phyloP scores from a whole-genome alignment of 2,888 invertebrate genomes.

The Epinotia ramella region DNA sequence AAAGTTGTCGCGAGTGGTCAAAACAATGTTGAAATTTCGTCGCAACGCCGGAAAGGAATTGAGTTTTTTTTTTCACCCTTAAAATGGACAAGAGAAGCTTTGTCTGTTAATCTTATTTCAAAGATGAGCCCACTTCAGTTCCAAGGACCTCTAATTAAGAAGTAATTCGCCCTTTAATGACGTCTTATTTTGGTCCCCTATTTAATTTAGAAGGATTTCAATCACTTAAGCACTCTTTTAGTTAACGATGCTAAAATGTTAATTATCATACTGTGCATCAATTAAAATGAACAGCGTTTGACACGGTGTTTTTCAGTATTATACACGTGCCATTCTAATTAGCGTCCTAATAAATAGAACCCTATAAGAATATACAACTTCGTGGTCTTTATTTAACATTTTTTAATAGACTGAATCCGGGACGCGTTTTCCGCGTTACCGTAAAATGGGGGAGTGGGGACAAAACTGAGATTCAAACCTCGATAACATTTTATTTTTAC shows the following conservation, averaged over 20 bases:
- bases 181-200: constrained; percentile 46
- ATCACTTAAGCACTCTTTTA: constrained; percentile 49
- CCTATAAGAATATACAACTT: background rate
- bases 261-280: constrained; percentile 27
- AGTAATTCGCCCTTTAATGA: constrained; percentile 50
- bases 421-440: too few relatives aligned
- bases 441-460: too few relatives aligned
- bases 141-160: constrained; percentile 49
- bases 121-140: constrained; percentile 44
- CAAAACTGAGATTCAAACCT: too few relatives aligned
- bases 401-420: too few relatives aligned
- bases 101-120: constrained; percentile 40
- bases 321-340: background rate
- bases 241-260: constrained; percentile 42
- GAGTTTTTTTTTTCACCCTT: constrained; percentile 11
- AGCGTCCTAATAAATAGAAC: too few relatives aligned
- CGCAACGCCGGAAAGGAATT: background rate
- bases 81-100: constrained; percentile 40
- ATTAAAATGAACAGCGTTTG: constrained; percentile 17
- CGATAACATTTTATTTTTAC: too few relatives aligned
- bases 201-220: constrained; percentile 51
- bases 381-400: too few relatives aligned
- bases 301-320: background rate
- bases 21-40: background rate
- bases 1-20: background rate